These are phyloP conservation scores for Leptopilina boulardi DNA, from an alignment of 1,140 invertebrate species.

Conservation along the genomic window DNA sequence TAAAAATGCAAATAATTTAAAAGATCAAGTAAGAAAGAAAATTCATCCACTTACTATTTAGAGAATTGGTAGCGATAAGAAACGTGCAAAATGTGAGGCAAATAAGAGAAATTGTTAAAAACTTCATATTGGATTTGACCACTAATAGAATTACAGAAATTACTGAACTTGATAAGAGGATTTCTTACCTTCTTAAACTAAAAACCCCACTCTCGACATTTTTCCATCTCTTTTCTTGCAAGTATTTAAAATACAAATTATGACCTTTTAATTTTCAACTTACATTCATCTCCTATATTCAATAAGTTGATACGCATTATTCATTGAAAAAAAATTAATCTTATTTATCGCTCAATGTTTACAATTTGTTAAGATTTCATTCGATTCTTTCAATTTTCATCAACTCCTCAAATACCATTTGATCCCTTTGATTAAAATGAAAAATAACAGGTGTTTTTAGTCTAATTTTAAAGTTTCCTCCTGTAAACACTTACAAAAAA, in stretches of 20 bases:
- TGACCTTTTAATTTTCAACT: background rate
- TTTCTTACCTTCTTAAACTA: constrained; percentile 7
- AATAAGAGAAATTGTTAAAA: background rate
- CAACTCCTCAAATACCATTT: too few relatives aligned
- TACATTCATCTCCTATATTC: background rate
- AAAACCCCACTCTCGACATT: background rate
- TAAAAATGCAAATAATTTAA: too few relatives aligned
- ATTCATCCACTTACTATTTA: background rate
- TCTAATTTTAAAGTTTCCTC: too few relatives aligned
- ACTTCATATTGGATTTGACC: constrained; percentile 6
- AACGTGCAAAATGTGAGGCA: background rate
- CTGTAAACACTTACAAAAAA: too few relatives aligned
- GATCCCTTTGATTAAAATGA: too few relatives aligned
- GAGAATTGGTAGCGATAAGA: background rate
- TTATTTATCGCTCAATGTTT: too few relatives aligned
- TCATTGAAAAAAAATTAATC: too few relatives aligned
- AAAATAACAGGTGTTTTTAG: too few relatives aligned
- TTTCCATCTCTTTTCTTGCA: background rate
- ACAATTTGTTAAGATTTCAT: too few relatives aligned
- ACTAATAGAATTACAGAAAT: constrained; percentile 12
- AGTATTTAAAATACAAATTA: constrained; percentile 13
- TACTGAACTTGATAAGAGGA: constrained; percentile 16
- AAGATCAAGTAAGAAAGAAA: too few relatives aligned
- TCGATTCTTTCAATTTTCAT: too few relatives aligned
- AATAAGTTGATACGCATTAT: background rate